Conservation (phyloP, 2,113 vertebrate species). For the Apaloderma vittatum region DNA sequence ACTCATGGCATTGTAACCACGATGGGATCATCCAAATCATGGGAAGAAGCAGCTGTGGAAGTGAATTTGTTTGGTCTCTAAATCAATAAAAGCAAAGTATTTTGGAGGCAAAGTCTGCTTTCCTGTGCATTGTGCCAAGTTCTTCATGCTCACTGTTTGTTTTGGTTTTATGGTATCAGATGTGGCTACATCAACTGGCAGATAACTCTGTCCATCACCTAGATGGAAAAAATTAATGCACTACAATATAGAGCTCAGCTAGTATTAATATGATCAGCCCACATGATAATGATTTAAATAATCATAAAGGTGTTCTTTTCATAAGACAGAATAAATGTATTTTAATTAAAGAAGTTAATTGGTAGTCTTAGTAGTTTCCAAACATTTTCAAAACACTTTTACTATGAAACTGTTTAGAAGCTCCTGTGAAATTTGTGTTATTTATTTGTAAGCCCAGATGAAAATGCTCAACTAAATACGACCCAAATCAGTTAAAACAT, state of each 20-base stretch:
- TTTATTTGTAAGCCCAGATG: slow-evolving; percentile 2
- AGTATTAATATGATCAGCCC: not conserved
- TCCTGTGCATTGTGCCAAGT: not conserved
- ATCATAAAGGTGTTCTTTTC: slow-evolving; percentile 1
- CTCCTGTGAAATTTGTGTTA: not conserved
- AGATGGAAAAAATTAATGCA: not conserved
- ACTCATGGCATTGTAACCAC: not conserved
- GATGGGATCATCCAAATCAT: not conserved
- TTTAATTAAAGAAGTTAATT: not conserved
- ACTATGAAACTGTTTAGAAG: not conserved
- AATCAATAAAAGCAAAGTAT: not conserved
- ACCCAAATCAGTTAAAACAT: not conserved
- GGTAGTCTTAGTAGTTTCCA: not conserved
- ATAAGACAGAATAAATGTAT: not conserved
- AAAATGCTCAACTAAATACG: slow-evolving; percentile 16
- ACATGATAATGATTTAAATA: not conserved
- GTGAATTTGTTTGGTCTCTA: not conserved
- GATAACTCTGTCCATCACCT: not conserved
- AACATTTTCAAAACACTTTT: not conserved
- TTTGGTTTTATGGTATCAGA: not conserved
- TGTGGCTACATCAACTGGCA: not conserved
- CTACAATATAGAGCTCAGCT: not conserved
- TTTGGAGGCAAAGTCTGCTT: not conserved
- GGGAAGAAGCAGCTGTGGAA: not conserved
- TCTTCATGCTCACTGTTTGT: not conserved